phyloP scores from a whole-genome alignment of 2,113 vertebrate species.

The Syrrhaptes paradoxus region DNA sequence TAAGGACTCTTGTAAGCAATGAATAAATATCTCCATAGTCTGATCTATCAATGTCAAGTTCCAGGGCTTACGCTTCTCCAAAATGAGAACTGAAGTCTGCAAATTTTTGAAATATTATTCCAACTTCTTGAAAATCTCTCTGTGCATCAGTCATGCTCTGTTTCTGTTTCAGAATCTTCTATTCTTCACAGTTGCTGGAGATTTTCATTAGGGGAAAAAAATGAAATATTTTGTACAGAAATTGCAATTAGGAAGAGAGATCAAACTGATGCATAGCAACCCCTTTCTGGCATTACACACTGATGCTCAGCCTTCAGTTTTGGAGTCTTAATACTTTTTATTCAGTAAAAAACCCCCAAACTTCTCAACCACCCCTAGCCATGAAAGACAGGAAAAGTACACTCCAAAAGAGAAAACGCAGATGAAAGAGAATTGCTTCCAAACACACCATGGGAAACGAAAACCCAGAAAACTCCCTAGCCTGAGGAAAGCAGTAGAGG shows the following conservation, averaged over 20 bases:
- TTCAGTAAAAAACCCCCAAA: background rate
- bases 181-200: background rate
- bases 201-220: background rate
- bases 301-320: background rate
- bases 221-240: background rate
- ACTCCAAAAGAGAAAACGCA: constrained; percentile 16
- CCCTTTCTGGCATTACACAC: background rate
- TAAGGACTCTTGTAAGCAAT: background rate
- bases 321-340: background rate
- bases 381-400: background rate
- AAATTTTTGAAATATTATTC: background rate
- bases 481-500: constrained; percentile 35
- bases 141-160: background rate
- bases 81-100: background rate
- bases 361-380: background rate
- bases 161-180: background rate
- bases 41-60: background rate
- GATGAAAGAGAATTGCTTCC: constrained; percentile 41
- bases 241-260: background rate
- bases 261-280: background rate
- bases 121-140: background rate
- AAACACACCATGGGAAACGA: constrained; percentile 42
- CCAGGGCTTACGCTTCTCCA: background rate
- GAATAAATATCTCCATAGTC: background rate
- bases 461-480: constrained; percentile 57